Percentiles rank a stretch among this genome's conserved stretches.
Conservation (phyloP, 2,888 invertebrate genomes). For the Pseudococcus longispinus region DNA sequence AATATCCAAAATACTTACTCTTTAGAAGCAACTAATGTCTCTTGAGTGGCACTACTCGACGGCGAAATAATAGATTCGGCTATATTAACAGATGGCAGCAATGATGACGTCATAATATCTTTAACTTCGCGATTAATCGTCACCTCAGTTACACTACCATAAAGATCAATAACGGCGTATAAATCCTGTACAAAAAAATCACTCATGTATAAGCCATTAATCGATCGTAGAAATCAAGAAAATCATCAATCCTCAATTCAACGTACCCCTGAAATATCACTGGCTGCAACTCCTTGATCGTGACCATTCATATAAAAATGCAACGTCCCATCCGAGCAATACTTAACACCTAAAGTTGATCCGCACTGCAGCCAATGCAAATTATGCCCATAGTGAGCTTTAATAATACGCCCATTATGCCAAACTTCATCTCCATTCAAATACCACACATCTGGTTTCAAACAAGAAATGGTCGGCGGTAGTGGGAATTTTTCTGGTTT, state of each 20-base stretch:
- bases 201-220: background rate
- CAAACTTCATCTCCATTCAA: slow-evolving; percentile 69
- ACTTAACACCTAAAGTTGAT: slow-evolving; percentile 78
- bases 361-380: slow-evolving; percentile 83
- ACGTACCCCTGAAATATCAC: slow-evolving; percentile 77
- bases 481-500: slow-evolving; percentile 69
- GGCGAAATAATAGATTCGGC: slow-evolving; percentile 34
- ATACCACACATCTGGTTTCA: slow-evolving; percentile 58
- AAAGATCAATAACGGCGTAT: slow-evolving; percentile 93
- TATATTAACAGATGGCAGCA: background rate
- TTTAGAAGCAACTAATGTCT: slow-evolving; percentile 22
- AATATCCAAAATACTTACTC: slow-evolving; percentile 42
- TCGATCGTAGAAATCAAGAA: background rate
- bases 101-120: slow-evolving; percentile 46
- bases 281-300: slow-evolving; percentile 77
- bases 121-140: slow-evolving; percentile 45
- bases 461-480: slow-evolving; percentile 49
- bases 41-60: slow-evolving; percentile 28
- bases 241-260: background rate
- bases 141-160: slow-evolving; percentile 68
- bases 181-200: slow-evolving; percentile 71
- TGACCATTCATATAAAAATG: slow-evolving; percentile 83
- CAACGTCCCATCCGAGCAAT: slow-evolving; percentile 73
- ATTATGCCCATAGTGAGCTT: slow-evolving; percentile 74
- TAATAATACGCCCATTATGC: slow-evolving; percentile 72